Percentiles rank a stretch among this genome's conserved stretches.
Evolutionary conservation across 1,140 invertebrate genomes (phyloP).

Genomic region (Philopotamus ludificatus): DNA sequence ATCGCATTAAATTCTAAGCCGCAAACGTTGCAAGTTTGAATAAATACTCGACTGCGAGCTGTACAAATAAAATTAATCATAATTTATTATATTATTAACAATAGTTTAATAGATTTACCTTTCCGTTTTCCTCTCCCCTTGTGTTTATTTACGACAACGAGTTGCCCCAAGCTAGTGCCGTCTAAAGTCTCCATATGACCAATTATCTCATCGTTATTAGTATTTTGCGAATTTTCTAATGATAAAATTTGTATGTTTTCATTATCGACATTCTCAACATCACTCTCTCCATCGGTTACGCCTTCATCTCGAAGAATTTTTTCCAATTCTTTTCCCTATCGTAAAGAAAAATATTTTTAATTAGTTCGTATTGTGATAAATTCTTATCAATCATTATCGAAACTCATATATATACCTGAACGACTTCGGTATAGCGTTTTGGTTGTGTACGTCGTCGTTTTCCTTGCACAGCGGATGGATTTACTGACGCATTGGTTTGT

Average conservation of each 20-base stretch:
- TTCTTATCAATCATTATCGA: background rate
- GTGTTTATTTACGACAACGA: slow-evolving; percentile 61
- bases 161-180: slow-evolving; percentile 60
- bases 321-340: slow-evolving; percentile 70
- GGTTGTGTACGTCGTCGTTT: slow-evolving; percentile 65
- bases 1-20: slow-evolving; percentile 48
- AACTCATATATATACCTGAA: slow-evolving; percentile 56
- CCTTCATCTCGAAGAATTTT: slow-evolving; percentile 71
- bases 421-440: slow-evolving; percentile 64
- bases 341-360: background rate
- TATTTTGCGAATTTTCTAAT: slow-evolving; percentile 25
- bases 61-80: slow-evolving; percentile 4
- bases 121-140: slow-evolving; percentile 45
- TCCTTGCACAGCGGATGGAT: background rate
- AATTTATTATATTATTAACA: too few relatives aligned
- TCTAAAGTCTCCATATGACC: slow-evolving; percentile 64
- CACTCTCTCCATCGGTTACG: slow-evolving; percentile 62
- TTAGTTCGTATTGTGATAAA: background rate
- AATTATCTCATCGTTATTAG: slow-evolving; percentile 52
- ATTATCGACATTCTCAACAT: slow-evolving; percentile 44
- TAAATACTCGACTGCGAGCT: slow-evolving; percentile 28
- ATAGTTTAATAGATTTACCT: slow-evolving; percentile 6
- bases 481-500: too few relatives aligned
- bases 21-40: slow-evolving; percentile 47
- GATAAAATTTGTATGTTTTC: slow-evolving; percentile 29